Evolutionary conservation across 2,888 invertebrate species (phyloP).

Genomic region (Morpho deidamia): DNA sequence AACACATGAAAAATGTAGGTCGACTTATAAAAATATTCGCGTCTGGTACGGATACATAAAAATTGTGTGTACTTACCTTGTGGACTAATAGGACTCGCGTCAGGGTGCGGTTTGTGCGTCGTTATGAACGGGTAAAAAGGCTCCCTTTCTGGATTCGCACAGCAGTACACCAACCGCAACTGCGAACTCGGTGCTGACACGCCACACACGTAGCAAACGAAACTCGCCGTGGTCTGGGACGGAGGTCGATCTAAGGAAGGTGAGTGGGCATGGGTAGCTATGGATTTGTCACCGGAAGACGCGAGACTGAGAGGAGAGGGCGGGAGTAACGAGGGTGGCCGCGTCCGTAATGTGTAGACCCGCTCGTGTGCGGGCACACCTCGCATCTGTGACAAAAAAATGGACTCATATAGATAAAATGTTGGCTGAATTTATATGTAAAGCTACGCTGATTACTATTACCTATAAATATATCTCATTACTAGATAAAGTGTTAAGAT

Average conservation of each 20-base stretch:
- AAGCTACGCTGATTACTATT: too few relatives aligned
- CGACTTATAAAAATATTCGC: too few relatives aligned
- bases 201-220: conserved; percentile 94
- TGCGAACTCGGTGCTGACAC: conserved; percentile 88
- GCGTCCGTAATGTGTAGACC: conserved; percentile 88
- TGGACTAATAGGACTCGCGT: conserved; percentile 93
- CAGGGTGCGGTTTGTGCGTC: conserved; percentile 86
- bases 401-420: too few relatives aligned
- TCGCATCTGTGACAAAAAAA: conserved; percentile 66
- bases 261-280: conserved; percentile 49
- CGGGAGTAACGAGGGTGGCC: conserved; percentile 80
- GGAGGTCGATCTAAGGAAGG: conserved; percentile 48
- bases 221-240: conserved; percentile 68
- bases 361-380: conserved; percentile 87
- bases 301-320: conserved; percentile 69
- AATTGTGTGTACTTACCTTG: conserved; percentile 77
- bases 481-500: too few relatives aligned
- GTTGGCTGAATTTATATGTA: too few relatives aligned
- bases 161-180: conserved; percentile 89
- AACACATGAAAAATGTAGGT: too few relatives aligned
- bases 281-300: conserved; percentile 64
- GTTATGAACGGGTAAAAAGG: conserved; percentile 95
- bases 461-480: too few relatives aligned
- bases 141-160: conserved; percentile 90
- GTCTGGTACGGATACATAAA: too few relatives aligned